Conservation (phyloP, 35 echinoderm and acorn worm genomes). For the Acanthaster planci region DNA sequence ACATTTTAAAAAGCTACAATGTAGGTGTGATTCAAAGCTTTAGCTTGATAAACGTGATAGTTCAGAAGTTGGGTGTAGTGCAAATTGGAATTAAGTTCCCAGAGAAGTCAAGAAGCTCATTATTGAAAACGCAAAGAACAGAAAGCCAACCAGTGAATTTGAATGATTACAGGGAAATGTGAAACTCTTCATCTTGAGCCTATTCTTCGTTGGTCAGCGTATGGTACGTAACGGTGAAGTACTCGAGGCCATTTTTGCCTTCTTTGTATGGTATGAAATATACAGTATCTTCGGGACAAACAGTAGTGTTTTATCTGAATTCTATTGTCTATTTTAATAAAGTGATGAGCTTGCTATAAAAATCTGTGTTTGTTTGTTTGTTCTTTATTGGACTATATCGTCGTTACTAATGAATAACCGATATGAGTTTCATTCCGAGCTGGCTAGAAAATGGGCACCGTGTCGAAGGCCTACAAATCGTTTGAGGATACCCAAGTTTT, state of each 20-base stretch:
- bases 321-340: slow-evolving; percentile 35
- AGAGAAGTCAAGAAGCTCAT: too few species aligned
- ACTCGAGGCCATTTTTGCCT: not conserved
- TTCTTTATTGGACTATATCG: too few species aligned
- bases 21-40: not conserved
- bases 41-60: too few species aligned
- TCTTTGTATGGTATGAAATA: slow-evolving; percentile 14
- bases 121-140: too few species aligned
- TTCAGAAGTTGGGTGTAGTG: too few species aligned
- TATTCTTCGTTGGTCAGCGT: not conserved
- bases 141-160: too few species aligned
- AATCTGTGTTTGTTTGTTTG: not conserved
- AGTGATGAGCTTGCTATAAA: slow-evolving; percentile 29
- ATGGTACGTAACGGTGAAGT: not conserved
- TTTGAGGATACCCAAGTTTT: too few species aligned
- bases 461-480: too few species aligned
- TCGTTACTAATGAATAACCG: too few species aligned
- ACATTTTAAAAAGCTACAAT: not conserved
- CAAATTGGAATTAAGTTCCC: too few species aligned
- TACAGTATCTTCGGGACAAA: slow-evolving; percentile 14
- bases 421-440: too few species aligned
- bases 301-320: slow-evolving; percentile 26
- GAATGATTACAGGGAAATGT: not conserved
- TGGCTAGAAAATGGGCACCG: too few species aligned
- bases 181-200: not conserved